phyloP scores from a whole-genome alignment of 2,888 invertebrate species.

The Parnassius apollo region DNA sequence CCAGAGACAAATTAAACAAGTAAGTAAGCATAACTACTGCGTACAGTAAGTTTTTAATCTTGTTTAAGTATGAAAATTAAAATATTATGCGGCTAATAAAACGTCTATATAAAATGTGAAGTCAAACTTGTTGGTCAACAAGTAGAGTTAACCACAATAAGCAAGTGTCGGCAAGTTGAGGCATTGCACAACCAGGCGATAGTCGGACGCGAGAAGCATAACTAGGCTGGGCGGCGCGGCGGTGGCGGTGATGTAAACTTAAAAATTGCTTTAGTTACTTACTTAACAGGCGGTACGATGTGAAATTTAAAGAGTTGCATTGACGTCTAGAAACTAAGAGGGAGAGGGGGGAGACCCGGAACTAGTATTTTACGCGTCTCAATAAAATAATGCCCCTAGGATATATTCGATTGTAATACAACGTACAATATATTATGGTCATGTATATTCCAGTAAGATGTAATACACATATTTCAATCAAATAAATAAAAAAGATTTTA shows the following conservation, averaged over 20 bases:
- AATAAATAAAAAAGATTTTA: no score
- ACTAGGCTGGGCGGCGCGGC: constrained; percentile 71
- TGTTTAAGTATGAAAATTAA: no score
- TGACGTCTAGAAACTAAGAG: constrained; percentile 50
- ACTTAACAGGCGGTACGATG: constrained; percentile 68
- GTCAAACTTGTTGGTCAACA: constrained; percentile 69
- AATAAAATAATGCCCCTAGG: no score
- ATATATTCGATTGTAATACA: no score
- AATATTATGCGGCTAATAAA: neutral
- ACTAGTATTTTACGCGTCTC: constrained; percentile 36
- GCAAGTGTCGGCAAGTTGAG: constrained; percentile 74
- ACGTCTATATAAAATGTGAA: neutral
- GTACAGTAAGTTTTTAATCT: no score
- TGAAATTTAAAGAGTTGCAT: constrained; percentile 68
- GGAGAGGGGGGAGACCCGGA: constrained; percentile 65
- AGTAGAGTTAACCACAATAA: constrained; percentile 71
- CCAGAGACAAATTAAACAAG: no score
- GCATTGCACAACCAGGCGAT: constrained; percentile 73
- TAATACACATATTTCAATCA: no score
- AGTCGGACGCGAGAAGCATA: constrained; percentile 79
- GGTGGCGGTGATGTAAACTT: constrained; percentile 76
- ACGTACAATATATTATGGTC: no score
- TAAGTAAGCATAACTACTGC: no score
- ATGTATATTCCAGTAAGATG: no score
- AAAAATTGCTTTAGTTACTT: constrained; percentile 80